These are phyloP conservation scores for Habropoda laboriosa DNA, from an alignment of 1,140 invertebrate species.

Conservation along the genomic window DNA sequence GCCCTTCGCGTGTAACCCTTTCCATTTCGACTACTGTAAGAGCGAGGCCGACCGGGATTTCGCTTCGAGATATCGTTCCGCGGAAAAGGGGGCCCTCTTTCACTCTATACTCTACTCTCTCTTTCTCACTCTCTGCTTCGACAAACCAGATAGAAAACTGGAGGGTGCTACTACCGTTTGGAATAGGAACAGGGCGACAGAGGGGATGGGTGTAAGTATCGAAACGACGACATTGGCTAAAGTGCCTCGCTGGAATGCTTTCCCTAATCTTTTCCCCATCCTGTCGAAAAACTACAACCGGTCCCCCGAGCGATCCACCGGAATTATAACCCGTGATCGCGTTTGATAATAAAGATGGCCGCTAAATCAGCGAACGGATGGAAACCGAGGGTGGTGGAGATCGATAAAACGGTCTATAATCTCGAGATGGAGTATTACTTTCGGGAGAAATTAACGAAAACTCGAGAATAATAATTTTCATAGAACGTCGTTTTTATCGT, in stretches of 20 bases:
- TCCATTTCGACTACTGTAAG: slow-evolving; percentile 73
- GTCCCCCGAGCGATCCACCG: background rate
- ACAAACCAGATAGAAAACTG: slow-evolving; percentile 46
- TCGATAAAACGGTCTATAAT: slow-evolving; percentile 33
- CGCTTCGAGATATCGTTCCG: slow-evolving; percentile 61
- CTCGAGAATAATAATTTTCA: background rate
- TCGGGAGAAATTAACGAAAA: background rate
- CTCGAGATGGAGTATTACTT: background rate
- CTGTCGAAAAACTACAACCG: slow-evolving; percentile 57
- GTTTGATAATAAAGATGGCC: slow-evolving; percentile 48
- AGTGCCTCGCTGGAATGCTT: slow-evolving; percentile 65
- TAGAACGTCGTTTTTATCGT: background rate
- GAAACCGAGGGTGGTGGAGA: background rate
- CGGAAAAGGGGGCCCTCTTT: slow-evolving; percentile 39
- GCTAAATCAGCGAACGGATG: slow-evolving; percentile 4
- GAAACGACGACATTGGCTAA: slow-evolving; percentile 69
- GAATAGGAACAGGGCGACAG: slow-evolving; percentile 24
- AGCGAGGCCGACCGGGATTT: slow-evolving; percentile 62
- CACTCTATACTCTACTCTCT: background rate
- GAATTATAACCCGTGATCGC: slow-evolving; percentile 56
- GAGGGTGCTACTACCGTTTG: slow-evolving; percentile 39
- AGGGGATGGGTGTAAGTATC: slow-evolving; percentile 57
- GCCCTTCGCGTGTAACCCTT: slow-evolving; percentile 74
- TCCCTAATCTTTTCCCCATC: slow-evolving; percentile 69
- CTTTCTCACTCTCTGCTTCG: background rate